These are phyloP conservation scores for Zoanthus solanderi DNA, from an alignment of 92 coral and sea anemone species.

Conservation along the genomic window DNA sequence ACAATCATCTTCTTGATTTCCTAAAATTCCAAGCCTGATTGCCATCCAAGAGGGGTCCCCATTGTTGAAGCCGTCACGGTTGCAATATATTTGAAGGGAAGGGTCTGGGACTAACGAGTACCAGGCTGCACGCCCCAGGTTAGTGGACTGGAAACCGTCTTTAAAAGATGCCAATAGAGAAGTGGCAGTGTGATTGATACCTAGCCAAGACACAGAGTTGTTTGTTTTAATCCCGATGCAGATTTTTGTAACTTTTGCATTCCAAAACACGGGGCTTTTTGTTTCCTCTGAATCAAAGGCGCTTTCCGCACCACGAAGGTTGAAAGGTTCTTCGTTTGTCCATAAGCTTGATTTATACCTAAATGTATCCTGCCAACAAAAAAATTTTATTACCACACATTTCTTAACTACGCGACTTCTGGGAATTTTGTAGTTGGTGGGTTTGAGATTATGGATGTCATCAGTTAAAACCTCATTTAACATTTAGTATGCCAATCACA, in stretches of 20 bases:
- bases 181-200: slow-evolving; percentile 24
- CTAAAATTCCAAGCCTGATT: slow-evolving; percentile 26
- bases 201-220: slow-evolving; percentile 8
- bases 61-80: slow-evolving; percentile 29
- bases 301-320: slow-evolving; percentile 23
- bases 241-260: slow-evolving; percentile 28
- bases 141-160: slow-evolving; percentile 28
- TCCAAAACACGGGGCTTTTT: slow-evolving; percentile 46
- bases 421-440: too few relatives aligned
- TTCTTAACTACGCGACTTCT: too few relatives aligned
- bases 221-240: slow-evolving; percentile 50
- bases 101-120: slow-evolving; percentile 34
- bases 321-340: slow-evolving; percentile 38
- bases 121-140: slow-evolving; percentile 37
- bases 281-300: slow-evolving; percentile 33
- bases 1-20: slow-evolving; percentile 21
- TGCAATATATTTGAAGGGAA: slow-evolving; percentile 20
- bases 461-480: too few relatives aligned
- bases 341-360: slow-evolving; percentile 31
- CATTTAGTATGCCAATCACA: too few relatives aligned
- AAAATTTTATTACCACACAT: too few relatives aligned
- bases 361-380: slow-evolving; percentile 8
- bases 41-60: neutral
- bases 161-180: slow-evolving; percentile 22
- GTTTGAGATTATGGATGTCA: too few relatives aligned